These are phyloP conservation scores for Minunthozetes semirufus DNA, from an alignment of 2,888 invertebrate species.

Conservation along the genomic window DNA sequence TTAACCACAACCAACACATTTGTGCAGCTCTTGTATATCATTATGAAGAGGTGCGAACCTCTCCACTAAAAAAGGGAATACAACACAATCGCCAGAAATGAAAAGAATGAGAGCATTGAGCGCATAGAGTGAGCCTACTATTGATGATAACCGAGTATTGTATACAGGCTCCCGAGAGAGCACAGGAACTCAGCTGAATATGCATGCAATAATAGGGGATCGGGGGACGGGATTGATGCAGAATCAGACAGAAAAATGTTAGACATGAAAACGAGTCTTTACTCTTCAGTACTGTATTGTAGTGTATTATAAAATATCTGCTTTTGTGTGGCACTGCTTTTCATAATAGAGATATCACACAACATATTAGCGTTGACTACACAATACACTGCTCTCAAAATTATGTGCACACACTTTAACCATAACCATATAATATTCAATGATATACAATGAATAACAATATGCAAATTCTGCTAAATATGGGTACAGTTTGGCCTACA, in stretches of 20 bases:
- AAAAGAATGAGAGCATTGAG: background rate
- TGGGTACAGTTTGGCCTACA: background rate
- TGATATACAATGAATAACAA: slow-evolving; percentile 26
- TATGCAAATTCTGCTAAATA: background rate
- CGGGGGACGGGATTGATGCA: background rate
- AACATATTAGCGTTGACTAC: slow-evolving; percentile 15
- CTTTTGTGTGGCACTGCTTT: background rate
- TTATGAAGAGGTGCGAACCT: slow-evolving; percentile 26
- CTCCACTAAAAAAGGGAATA: background rate
- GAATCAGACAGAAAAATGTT: slow-evolving; percentile 23
- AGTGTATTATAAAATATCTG: slow-evolving; percentile 8
- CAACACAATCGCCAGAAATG: background rate
- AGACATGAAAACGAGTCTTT: slow-evolving; percentile 18
- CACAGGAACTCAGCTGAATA: slow-evolving; percentile 19
- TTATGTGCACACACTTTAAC: background rate
- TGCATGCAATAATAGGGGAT: slow-evolving; percentile 29
- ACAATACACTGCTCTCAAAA: background rate
- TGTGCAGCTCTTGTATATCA: slow-evolving; percentile 4
- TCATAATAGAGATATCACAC: slow-evolving; percentile 23
- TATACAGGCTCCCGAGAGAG: slow-evolving; percentile 20
- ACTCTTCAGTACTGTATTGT: background rate
- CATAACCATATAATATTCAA: slow-evolving; percentile 22
- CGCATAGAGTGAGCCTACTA: background rate
- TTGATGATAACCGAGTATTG: slow-evolving; percentile 18
- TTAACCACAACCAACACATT: slow-evolving; percentile 28